These are phyloP conservation scores for Rhingia campestris DNA, from an alignment of 2,888 invertebrate species.

Conservation along the genomic window DNA sequence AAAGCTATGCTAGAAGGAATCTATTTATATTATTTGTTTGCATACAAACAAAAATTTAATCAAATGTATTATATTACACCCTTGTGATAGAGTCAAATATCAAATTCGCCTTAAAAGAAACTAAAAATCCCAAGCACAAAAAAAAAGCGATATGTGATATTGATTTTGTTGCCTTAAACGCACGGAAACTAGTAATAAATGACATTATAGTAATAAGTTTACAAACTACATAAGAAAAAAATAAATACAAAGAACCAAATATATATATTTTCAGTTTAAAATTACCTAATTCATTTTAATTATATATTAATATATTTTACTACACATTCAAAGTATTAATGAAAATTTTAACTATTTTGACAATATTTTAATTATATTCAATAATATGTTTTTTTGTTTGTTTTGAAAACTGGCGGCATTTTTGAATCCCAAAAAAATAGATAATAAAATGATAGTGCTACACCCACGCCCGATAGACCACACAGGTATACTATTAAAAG, in stretches of 20 bases:
- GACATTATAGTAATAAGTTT: no score
- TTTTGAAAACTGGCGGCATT: constrained; percentile 82
- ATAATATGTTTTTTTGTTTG: constrained; percentile 77
- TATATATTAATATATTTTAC: background rate
- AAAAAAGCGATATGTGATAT: no score
- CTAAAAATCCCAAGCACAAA: no score
- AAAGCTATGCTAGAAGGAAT: no score
- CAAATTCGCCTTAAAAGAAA: no score
- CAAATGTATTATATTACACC: no score
- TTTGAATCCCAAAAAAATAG: constrained; percentile 82
- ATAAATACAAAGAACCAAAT: background rate
- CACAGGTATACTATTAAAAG: constrained; percentile 80
- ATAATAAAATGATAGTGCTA: constrained; percentile 81
- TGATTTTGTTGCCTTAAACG: no score
- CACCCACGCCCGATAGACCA: constrained; percentile 80
- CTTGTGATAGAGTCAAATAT: no score
- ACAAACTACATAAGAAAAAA: background rate
- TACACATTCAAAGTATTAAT: background rate
- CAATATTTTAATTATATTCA: background rate
- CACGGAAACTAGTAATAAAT: no score
- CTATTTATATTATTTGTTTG: no score
- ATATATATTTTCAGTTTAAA: background rate
- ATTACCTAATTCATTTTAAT: background rate
- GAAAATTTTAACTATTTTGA: no score
- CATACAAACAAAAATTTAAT: no score